These are phyloP conservation scores for Anomalospiza imberbis DNA, from an alignment of 2,797 vertebrate genomes.

Conservation along the genomic window DNA sequence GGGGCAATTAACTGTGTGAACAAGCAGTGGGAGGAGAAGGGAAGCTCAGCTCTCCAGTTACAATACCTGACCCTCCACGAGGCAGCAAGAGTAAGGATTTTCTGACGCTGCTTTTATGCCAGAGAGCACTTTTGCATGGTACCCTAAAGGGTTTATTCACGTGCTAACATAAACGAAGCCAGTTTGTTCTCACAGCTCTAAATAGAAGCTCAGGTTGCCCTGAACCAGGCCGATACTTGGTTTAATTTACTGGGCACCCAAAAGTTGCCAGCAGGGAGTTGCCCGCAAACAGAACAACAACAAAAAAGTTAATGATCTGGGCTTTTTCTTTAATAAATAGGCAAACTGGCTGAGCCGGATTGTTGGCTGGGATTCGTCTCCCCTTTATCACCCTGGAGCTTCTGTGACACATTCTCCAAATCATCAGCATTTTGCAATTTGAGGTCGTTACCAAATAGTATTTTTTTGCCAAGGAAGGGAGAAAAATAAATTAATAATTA, in stretches of 20 bases:
- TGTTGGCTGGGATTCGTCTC: conserved; percentile 74
- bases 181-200: conserved; percentile 23
- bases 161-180: conserved; percentile 1
- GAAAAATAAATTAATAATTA: conserved; percentile 42
- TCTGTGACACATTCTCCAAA: conserved; percentile 67
- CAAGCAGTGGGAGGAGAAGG: neutral
- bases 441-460: conserved; percentile 48
- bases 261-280: conserved; percentile 78
- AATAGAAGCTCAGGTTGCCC: conserved; percentile 13
- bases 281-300: conserved; percentile 80
- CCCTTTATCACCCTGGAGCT: conserved; percentile 70
- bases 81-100: conserved; percentile 4
- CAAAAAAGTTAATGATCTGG: conserved; percentile 84
- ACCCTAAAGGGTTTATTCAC: neutral
- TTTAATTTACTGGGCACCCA: conserved; percentile 76
- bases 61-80: neutral
- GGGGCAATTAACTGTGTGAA: conserved; percentile 34
- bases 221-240: conserved; percentile 64
- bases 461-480: conserved; percentile 48
- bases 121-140: neutral
- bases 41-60: neutral
- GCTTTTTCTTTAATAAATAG: conserved; percentile 85
- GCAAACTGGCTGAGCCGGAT: conserved; percentile 81
- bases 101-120: neutral
- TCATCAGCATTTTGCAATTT: conserved; percentile 69